Conservation (phyloP, 2,797 vertebrate genomes). For the Dipus sagitta region DNA sequence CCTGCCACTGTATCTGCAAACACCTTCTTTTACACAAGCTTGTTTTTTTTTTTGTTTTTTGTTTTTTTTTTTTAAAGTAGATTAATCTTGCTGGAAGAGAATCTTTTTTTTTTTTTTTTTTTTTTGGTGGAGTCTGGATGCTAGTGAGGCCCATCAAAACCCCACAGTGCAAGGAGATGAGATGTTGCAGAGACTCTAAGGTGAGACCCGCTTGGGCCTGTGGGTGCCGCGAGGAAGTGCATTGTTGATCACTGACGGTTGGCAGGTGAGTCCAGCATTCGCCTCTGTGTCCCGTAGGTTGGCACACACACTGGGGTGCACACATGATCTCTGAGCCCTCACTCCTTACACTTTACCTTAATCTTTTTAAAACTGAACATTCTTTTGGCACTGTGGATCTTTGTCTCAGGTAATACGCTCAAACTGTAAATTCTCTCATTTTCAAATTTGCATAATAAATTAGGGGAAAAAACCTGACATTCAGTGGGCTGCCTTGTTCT, state of each 20-base stretch:
- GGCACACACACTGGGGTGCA: fast-evolving
- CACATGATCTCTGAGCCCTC: background rate
- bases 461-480: background rate
- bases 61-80: background rate
- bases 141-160: background rate
- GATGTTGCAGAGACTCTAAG: background rate
- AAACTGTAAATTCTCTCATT: background rate
- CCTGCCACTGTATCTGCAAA: background rate
- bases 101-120: background rate
- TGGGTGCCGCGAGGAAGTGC: fast-evolving
- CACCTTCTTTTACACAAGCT: background rate
- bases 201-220: background rate
- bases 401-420: background rate
- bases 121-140: background rate
- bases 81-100: background rate
- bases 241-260: background rate
- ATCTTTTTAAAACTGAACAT: background rate
- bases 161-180: background rate
- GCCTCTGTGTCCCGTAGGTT: background rate
- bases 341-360: background rate
- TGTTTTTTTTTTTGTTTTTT: background rate
- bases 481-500: background rate
- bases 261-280: background rate
- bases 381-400: background rate
- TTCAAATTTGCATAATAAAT: background rate